These are phyloP conservation scores for Platyura marginata DNA, from an alignment of 1,140 invertebrate genomes.

Conservation along the genomic window DNA sequence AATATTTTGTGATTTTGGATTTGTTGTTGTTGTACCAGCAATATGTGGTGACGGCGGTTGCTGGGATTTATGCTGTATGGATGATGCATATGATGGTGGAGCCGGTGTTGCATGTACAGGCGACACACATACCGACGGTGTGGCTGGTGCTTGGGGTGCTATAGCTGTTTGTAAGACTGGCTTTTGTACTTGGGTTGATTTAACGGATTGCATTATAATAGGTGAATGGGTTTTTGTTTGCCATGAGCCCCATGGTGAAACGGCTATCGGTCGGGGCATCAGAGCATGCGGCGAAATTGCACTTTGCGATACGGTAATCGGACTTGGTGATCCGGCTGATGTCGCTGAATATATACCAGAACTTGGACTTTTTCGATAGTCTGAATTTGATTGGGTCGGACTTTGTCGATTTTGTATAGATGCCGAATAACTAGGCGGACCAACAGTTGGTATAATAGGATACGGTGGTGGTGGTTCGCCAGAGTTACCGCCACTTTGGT, in stretches of 20 bases:
- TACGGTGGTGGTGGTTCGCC: slow-evolving; percentile 59
- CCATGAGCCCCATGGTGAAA: slow-evolving; percentile 52
- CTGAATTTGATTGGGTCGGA: slow-evolving; percentile 45
- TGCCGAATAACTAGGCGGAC: slow-evolving; percentile 63
- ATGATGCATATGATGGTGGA: slow-evolving; percentile 60
- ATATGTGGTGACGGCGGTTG: slow-evolving; percentile 24
- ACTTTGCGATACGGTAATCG: slow-evolving; percentile 47
- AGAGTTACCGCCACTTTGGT: slow-evolving; percentile 36
- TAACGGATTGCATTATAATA: slow-evolving; percentile 91
- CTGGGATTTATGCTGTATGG: slow-evolving; percentile 52
- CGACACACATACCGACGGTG: slow-evolving; percentile 28
- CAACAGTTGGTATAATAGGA: slow-evolving; percentile 40
- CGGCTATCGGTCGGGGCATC: slow-evolving; percentile 42
- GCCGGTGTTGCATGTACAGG: slow-evolving; percentile 33
- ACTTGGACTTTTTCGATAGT: slow-evolving; percentile 45
- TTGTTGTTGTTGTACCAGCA: slow-evolving; percentile 14
- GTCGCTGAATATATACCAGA: slow-evolving; percentile 66
- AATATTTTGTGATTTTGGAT: slow-evolving; percentile 8
- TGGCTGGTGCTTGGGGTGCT: slow-evolving; percentile 55
- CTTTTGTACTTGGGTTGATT: slow-evolving; percentile 86
- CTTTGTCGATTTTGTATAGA: slow-evolving; percentile 74
- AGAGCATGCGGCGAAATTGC: slow-evolving; percentile 28
- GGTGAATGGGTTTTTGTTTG: slow-evolving; percentile 71
- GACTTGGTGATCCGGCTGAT: slow-evolving; percentile 54
- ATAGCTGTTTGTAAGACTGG: slow-evolving; percentile 85